Evolutionary conservation across 2,113 vertebrate genomes (phyloP).

Genomic region (Rhizomys pruinosus): DNA sequence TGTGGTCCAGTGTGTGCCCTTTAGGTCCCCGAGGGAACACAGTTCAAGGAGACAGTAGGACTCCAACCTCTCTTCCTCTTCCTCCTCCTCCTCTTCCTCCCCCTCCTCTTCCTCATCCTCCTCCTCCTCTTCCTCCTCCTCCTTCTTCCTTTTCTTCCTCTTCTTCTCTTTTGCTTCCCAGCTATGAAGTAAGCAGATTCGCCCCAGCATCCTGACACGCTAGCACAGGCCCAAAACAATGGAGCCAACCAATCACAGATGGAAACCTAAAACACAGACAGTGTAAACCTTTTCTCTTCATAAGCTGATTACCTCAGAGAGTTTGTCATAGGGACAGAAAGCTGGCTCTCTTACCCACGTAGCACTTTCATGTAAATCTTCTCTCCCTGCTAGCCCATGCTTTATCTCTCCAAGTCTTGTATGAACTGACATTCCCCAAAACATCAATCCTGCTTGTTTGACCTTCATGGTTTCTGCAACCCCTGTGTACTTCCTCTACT

Average conservation of each 20-base stretch:
- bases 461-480: not conserved
- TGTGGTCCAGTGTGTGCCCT: not conserved
- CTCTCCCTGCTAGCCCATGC: fast-evolving
- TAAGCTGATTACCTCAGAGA: not conserved
- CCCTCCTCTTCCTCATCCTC: no score
- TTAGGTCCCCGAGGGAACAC: not conserved
- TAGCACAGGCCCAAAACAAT: not conserved
- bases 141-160: no score
- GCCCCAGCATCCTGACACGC: no score
- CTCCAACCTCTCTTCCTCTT: not conserved
- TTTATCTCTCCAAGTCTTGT: not conserved
- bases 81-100: no score
- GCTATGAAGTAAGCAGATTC: not conserved
- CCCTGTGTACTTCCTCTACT: fast-evolving
- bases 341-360: not conserved
- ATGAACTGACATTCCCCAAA: not conserved
- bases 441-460: not conserved
- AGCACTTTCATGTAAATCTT: not conserved
- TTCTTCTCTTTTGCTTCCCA: not conserved
- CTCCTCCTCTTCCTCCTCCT: no score
- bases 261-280: not conserved
- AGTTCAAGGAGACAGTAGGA: not conserved
- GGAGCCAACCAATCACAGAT: not conserved
- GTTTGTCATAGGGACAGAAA: not conserved
- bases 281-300: not conserved